phyloP scores from a whole-genome alignment of 2,888 invertebrate species.

The Thalpophila matura region DNA sequence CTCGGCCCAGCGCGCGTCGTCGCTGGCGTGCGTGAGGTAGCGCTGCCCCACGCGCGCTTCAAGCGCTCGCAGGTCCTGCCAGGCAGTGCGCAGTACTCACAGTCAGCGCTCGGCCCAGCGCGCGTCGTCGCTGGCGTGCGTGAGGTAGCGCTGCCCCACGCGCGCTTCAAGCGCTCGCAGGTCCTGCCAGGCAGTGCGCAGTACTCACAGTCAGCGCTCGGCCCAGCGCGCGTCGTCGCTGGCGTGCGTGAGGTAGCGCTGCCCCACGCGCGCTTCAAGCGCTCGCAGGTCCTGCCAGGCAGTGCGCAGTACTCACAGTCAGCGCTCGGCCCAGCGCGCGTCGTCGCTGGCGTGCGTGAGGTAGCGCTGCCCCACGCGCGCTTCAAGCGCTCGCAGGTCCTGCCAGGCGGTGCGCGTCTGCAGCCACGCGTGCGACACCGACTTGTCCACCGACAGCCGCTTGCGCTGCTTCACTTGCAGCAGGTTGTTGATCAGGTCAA shows the following conservation, averaged over 20 bases:
- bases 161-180: too few species aligned
- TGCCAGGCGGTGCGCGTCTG: constrained; percentile 99
- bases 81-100: neutral
- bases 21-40: constrained; percentile 1
- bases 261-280: constrained; percentile 91
- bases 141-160: constrained; percentile 75
- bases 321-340: constrained; percentile 38
- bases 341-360: constrained; percentile 86
- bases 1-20: constrained; percentile 68
- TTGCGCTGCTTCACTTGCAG: constrained; percentile 99
- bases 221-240: constrained; percentile 9
- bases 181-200: too few species aligned
- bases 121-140: constrained; percentile 67
- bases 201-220: constrained; percentile 65
- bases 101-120: constrained; percentile 4
- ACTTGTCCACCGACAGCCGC: constrained; percentile 98
- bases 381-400: constrained; percentile 97
- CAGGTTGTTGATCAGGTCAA: constrained; percentile 99
- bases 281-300: neutral
- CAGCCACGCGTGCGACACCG: constrained; percentile 98
- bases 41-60: too few species aligned
- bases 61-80: too few species aligned
- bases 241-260: constrained; percentile 83
- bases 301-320: constrained; percentile 3
- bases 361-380: constrained; percentile 80